phyloP scores from a whole-genome alignment of 2,113 vertebrate genomes.

The Smithornis capensis region DNA sequence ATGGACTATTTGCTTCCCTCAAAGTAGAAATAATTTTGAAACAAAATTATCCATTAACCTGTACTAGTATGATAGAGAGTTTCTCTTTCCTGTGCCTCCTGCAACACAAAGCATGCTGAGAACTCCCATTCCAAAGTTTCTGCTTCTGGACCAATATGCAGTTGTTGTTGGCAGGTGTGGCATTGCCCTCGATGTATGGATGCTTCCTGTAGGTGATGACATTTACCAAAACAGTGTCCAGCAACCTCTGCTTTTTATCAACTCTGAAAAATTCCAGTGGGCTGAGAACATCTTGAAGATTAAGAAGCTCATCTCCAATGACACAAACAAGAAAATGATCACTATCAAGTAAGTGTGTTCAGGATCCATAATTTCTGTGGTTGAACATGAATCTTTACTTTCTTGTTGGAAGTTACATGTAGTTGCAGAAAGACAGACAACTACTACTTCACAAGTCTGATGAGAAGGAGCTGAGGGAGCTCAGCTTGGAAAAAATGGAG shows the following conservation, averaged over 20 bases:
- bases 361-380: not conserved
- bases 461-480: not conserved
- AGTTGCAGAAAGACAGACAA: not conserved
- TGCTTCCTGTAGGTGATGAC: constrained; percentile 86
- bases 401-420: not conserved
- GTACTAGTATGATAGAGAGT: not conserved
- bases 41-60: not conserved
- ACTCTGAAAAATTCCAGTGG: constrained; percentile 93
- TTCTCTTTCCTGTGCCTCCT: not conserved
- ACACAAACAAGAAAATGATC: constrained; percentile 90
- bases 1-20: not conserved
- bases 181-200: constrained; percentile 90
- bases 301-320: constrained; percentile 76
- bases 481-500: not conserved
- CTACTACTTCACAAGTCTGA: not conserved
- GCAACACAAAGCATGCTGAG: not conserved
- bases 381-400: not conserved
- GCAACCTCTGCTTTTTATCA: constrained; percentile 94
- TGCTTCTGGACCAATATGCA: not conserved
- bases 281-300: constrained; percentile 82
- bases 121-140: not conserved
- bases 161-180: constrained; percentile 80
- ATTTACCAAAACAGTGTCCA: constrained; percentile 75
- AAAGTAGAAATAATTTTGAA: not conserved
- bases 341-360: constrained; percentile 83